These are phyloP conservation scores for Alces alces DNA, from an alignment of 2,113 vertebrate genomes.

Conservation along the genomic window DNA sequence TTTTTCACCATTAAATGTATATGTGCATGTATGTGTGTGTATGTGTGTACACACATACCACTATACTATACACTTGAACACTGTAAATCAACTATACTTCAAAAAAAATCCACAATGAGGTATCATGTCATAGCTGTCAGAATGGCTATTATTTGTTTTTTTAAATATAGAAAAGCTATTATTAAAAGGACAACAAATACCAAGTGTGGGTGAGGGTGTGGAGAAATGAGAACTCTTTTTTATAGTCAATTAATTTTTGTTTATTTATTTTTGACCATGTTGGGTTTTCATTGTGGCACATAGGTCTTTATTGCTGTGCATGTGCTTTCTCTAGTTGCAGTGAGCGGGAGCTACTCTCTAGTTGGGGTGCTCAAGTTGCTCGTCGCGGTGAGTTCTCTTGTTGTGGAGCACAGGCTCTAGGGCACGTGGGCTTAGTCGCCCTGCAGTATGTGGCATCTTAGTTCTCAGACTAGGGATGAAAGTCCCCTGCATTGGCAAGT, in stretches of 20 bases:
- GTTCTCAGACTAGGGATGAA: not conserved
- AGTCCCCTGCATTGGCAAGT: not conserved
- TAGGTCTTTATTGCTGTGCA: not conserved
- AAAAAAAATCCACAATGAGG: not conserved
- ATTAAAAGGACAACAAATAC: not conserved
- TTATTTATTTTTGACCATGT: not conserved
- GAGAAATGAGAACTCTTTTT: not conserved
- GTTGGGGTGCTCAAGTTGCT: fast-evolving
- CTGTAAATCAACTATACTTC: not conserved
- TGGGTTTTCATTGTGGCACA: not conserved
- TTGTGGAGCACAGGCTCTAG: not conserved
- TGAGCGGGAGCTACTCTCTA: not conserved
- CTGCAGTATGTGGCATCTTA: not conserved
- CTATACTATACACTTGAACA: not conserved
- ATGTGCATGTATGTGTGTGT: not conserved
- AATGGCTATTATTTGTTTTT: not conserved
- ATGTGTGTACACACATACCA: not conserved
- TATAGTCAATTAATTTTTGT: not conserved
- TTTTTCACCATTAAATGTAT: not conserved
- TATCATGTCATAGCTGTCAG: not conserved
- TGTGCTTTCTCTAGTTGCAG: fast-evolving
- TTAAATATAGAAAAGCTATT: not conserved
- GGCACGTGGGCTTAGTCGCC: fast-evolving
- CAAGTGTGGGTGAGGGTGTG: not conserved
- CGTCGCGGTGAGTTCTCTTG: fast-evolving